These are phyloP conservation scores for Mobula birostris DNA, from an alignment of 2,113 vertebrate genomes.

Conservation along the genomic window DNA sequence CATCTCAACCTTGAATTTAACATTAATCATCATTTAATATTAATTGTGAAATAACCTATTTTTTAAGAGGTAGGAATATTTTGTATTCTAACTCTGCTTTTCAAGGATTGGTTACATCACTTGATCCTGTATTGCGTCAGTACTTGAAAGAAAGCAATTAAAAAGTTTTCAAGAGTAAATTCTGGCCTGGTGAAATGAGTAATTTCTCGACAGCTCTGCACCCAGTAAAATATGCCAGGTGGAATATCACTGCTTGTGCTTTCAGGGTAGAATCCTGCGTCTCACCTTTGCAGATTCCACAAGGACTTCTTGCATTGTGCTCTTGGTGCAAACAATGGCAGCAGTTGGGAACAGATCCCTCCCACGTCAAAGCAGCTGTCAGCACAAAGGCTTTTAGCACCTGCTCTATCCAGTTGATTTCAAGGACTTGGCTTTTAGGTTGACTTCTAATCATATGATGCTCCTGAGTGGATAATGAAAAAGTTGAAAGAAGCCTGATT, in stretches of 20 bases:
- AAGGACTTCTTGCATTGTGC: not conserved
- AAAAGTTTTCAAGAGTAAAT: not conserved
- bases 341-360: not conserved
- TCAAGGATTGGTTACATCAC: not conserved
- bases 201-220: not conserved
- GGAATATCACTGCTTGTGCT: not conserved
- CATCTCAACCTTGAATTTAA: not conserved
- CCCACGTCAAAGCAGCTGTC: not conserved
- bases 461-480: conserved; percentile 15
- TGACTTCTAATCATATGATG: not conserved
- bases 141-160: not conserved
- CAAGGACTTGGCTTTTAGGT: conserved; percentile 32
- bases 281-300: not conserved
- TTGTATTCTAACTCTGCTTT: no score
- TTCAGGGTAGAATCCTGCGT: not conserved
- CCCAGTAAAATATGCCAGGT: not conserved
- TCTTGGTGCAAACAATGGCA: not conserved
- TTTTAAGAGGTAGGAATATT: not conserved
- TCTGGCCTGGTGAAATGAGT: not conserved
- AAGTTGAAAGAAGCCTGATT: not conserved
- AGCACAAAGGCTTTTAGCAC: not conserved
- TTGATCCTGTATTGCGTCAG: not conserved
- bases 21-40: not conserved
- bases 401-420: conserved; percentile 15
- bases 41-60: not conserved